These are phyloP conservation scores for Heliocidaris tuberculata DNA, from an alignment of 35 echinoderm and acorn worm species.

Conservation along the genomic window DNA sequence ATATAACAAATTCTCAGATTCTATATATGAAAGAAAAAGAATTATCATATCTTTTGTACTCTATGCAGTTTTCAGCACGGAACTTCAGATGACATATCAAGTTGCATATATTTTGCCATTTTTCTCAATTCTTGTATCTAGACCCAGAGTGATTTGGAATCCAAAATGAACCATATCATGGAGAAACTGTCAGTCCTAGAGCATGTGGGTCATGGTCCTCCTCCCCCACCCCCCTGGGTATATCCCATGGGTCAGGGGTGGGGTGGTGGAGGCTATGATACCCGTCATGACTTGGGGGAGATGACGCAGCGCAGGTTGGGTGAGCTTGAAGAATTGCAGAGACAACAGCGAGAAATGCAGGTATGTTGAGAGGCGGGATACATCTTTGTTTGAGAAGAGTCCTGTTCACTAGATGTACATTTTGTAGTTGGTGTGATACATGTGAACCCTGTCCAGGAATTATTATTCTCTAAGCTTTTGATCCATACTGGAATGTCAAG, in stretches of 20 bases:
- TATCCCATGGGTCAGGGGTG: conserved; percentile 10
- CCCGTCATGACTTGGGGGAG: conserved; percentile 66
- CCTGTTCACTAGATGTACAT: too few species aligned
- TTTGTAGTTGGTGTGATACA: too few species aligned
- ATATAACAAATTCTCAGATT: too few species aligned
- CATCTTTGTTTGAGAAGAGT: too few species aligned
- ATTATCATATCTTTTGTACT: too few species aligned
- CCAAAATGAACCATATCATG: conserved; percentile 63
- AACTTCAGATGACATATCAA: too few species aligned
- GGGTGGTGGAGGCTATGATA: conserved; percentile 33
- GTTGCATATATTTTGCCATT: background rate
- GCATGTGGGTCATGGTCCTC: conserved; percentile 30
- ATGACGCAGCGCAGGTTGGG: conserved; percentile 52
- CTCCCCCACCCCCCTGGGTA: background rate
- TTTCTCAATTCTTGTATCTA: background rate
- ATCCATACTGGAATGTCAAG: too few species aligned
- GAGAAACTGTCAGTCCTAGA: conserved; percentile 55
- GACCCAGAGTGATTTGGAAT: conserved; percentile 63
- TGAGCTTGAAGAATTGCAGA: conserved; percentile 71
- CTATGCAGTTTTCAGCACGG: too few species aligned
- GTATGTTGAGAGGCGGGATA: background rate
- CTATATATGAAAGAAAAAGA: too few species aligned
- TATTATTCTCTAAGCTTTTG: too few species aligned
- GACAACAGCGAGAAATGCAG: conserved; percentile 56
- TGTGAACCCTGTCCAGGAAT: too few species aligned